Base-by-base conservation (phyloP, 1,140 invertebrate genomes). In the Macrotrachela quadricornifera region DNA sequence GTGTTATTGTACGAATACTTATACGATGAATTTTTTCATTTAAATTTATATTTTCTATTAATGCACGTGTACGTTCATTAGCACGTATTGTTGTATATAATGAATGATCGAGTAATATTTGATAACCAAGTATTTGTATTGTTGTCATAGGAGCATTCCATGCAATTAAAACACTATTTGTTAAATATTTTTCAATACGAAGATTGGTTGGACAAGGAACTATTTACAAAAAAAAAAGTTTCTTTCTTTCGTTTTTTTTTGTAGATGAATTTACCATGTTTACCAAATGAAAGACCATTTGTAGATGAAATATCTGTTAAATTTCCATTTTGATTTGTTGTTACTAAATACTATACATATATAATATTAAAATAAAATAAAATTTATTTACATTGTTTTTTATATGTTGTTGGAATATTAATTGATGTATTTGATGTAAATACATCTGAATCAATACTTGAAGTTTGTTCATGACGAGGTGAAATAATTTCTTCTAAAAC, bases 121-220 rank as follows among this genome's bases (percentile, higher is more conserved):
- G 46, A 36, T 53, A 53, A 30, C 11, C 46, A 15, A 9, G 14
- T 17, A 53, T 39, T 21, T 42, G 18, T n/a, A 53, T n/a, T 37
- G n/a, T 46, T 41, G 72, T 59, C 81, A 83, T 50, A 66, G 87
- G 85, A 45, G 83, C 79, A 49, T 81, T 83, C 92, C 94, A 99
- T 58, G 86, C 85, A 62, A 99, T 91, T 60, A 99, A 76, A 57
- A 96, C 83, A 68, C 87, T 91, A 74, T 92, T 95, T 75, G 92
- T 88, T 59, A 97, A 77, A 72, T 95, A 90, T 54, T 90, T 77
- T 74, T 97, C 92, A 61, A 97, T 77, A n/a, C 84, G 87, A 63
- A 97, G 78, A 69, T 94, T 83, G 66, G 82, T 79, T 49, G 94
- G 94, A 67, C 83, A 83, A 64, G 91, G 85, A 21, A 13, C 49